Percentiles rank a stretch among this genome's conserved stretches.
phyloP scores from a whole-genome alignment of 2,113 vertebrate genomes.

The Lamprologus tigripictilis region DNA sequence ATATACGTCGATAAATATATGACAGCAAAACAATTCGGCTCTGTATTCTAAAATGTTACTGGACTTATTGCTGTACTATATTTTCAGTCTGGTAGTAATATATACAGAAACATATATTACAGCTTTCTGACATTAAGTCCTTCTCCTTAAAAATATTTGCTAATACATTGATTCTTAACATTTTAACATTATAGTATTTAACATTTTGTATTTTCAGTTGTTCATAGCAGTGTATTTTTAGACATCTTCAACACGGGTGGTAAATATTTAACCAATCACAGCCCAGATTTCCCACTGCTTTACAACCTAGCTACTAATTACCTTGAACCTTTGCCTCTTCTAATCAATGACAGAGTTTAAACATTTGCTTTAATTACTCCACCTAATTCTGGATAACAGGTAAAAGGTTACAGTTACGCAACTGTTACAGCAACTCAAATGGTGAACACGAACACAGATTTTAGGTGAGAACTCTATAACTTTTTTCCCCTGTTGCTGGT shows the following conservation, averaged over 20 bases:
- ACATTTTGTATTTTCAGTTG: not conserved
- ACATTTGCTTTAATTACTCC: slow-evolving; percentile 23
- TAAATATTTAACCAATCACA: slow-evolving; percentile 32
- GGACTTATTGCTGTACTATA: not conserved
- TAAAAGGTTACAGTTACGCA: not conserved
- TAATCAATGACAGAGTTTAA: slow-evolving; percentile 9
- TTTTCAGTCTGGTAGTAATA: not conserved
- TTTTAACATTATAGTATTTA: not conserved
- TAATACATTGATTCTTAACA: not conserved
- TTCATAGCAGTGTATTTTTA: not conserved
- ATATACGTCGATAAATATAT: not conserved
- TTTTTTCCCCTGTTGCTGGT: not conserved
- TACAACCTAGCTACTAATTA: slow-evolving; percentile 21
- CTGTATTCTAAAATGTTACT: not conserved
- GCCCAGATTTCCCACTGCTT: not conserved
- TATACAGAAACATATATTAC: not conserved
- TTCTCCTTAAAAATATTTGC: not conserved
- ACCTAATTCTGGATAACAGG: not conserved
- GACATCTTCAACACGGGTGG: not conserved
- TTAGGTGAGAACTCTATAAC: not conserved
- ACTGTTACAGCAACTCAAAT: no score
- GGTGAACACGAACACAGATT: not conserved
- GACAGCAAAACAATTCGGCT: not conserved
- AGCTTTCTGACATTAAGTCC: not conserved
- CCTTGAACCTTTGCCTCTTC: not conserved